These are phyloP conservation scores for Bergia puertoricense DNA, from an alignment of 92 coral and sea anemone genomes.

Conservation along the genomic window DNA sequence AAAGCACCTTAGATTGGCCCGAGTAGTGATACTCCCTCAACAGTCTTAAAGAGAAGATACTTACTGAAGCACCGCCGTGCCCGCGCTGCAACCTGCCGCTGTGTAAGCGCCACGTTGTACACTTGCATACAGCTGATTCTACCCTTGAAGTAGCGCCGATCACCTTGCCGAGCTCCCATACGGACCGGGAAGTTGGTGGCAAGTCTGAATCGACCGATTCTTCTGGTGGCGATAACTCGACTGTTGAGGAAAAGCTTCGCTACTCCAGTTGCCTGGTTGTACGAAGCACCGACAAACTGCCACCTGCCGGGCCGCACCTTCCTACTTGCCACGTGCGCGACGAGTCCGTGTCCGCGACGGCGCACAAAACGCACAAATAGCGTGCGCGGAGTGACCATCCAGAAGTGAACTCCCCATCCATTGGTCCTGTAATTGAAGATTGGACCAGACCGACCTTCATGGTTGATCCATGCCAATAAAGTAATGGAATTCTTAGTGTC, in stretches of 20 bases:
- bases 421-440: conserved; percentile 68
- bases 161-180: conserved; percentile 31
- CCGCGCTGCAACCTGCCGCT: conserved; percentile 29
- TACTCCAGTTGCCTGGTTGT: background rate
- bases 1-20: background rate
- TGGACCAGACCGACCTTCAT: conserved; percentile 72
- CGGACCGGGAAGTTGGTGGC: conserved; percentile 42
- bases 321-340: background rate
- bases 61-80: conserved; percentile 32
- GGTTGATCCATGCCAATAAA: conserved; percentile 73
- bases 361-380: conserved; percentile 65
- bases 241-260: conserved; percentile 29
- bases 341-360: conserved; percentile 47
- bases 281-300: conserved; percentile 28
- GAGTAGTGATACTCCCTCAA: background rate
- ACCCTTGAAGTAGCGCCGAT: conserved; percentile 32
- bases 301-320: conserved; percentile 1
- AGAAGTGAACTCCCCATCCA: conserved; percentile 75
- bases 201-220: conserved; percentile 25
- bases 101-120: background rate
- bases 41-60: background rate
- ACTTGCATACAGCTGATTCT: conserved; percentile 35
- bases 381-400: conserved; percentile 56
- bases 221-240: background rate
- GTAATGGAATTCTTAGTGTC: conserved; percentile 77